Conservation (phyloP, 2,888 invertebrate genomes). For the Cylloceria caligata region DNA sequence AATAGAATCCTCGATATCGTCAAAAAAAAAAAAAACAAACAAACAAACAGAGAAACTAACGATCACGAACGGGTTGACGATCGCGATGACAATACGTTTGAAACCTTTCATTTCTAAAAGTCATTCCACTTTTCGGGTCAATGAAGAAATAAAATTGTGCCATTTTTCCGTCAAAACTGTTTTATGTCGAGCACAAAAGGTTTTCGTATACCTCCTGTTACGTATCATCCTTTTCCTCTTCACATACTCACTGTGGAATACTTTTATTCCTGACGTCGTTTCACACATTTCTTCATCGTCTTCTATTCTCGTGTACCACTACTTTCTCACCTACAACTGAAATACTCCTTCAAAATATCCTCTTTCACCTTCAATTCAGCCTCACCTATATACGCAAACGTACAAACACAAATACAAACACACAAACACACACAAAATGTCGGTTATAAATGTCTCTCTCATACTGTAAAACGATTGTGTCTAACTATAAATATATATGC, state of each 20-base stretch:
- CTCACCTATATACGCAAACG: slow-evolving; percentile 33
- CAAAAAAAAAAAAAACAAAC: slow-evolving; percentile 22
- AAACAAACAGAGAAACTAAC: slow-evolving; percentile 25
- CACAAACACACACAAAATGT: slow-evolving; percentile 57
- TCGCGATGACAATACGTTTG: slow-evolving; percentile 51
- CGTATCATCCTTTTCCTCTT: slow-evolving; percentile 60
- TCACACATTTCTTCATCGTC: slow-evolving; percentile 59
- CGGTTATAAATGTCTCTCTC: slow-evolving; percentile 62
- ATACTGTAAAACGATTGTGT: slow-evolving; percentile 75
- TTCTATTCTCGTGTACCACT: slow-evolving; percentile 64
- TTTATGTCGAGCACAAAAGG: slow-evolving; percentile 72
- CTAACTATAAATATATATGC: slow-evolving; percentile 51
- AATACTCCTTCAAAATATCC: slow-evolving; percentile 36
- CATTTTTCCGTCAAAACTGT: slow-evolving; percentile 70
- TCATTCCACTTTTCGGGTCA: slow-evolving; percentile 77
- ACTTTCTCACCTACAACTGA: slow-evolving; percentile 67
- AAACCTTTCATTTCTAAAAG: slow-evolving; percentile 53
- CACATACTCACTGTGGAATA: slow-evolving; percentile 35
- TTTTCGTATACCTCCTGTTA: slow-evolving; percentile 52
- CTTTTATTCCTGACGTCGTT: slow-evolving; percentile 52
- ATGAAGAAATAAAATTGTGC: slow-evolving; percentile 72
- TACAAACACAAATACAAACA: slow-evolving; percentile 47
- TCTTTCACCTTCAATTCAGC: slow-evolving; percentile 38
- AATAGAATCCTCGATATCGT: slow-evolving; percentile 36
- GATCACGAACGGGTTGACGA: slow-evolving; percentile 41